Conservation (phyloP, 2,797 vertebrate genomes). For the Kryptolebias ocellatus region DNA sequence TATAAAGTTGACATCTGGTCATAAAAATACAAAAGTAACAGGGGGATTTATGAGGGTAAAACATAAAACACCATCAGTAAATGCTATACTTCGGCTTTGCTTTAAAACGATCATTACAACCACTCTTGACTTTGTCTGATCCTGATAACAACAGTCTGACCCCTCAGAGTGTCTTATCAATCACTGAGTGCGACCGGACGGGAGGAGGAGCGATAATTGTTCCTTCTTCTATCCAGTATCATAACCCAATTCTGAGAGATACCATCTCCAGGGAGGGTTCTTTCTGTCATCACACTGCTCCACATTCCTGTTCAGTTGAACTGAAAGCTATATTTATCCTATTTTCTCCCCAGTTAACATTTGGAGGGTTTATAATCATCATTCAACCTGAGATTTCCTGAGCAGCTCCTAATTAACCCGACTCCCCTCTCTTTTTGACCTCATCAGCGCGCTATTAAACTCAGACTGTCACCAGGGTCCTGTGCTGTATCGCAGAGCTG, state of each 20-base stretch:
- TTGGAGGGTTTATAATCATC: slow-evolving; percentile 80
- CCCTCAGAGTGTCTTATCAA: slow-evolving; percentile 58
- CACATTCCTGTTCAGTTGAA: slow-evolving; percentile 58
- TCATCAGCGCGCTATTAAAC: slow-evolving; percentile 78
- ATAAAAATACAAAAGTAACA: neutral
- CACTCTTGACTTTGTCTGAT: slow-evolving; percentile 35
- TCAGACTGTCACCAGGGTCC: slow-evolving; percentile 66
- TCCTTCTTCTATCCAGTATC: slow-evolving; percentile 68
- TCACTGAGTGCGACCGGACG: slow-evolving; percentile 38
- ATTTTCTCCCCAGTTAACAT: slow-evolving; percentile 60
- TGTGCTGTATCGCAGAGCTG: slow-evolving; percentile 58
- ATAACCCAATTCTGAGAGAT: slow-evolving; percentile 78
- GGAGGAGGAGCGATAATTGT: slow-evolving; percentile 67
- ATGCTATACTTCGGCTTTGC: neutral
- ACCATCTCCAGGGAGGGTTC: slow-evolving; percentile 69
- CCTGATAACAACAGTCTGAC: slow-evolving; percentile 27
- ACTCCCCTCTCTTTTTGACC: slow-evolving; percentile 74
- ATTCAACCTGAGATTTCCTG: slow-evolving; percentile 80
- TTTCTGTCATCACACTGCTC: slow-evolving; percentile 61
- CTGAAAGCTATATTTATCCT: slow-evolving; percentile 77
- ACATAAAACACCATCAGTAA: neutral
- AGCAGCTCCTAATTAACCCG: slow-evolving; percentile 82
- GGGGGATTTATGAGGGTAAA: neutral
- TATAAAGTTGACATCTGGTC: neutral
- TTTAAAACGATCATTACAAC: slow-evolving; percentile 22